Evolutionary conservation across 2,113 vertebrate genomes (phyloP).

Genomic region (Hystrix brachyura): DNA sequence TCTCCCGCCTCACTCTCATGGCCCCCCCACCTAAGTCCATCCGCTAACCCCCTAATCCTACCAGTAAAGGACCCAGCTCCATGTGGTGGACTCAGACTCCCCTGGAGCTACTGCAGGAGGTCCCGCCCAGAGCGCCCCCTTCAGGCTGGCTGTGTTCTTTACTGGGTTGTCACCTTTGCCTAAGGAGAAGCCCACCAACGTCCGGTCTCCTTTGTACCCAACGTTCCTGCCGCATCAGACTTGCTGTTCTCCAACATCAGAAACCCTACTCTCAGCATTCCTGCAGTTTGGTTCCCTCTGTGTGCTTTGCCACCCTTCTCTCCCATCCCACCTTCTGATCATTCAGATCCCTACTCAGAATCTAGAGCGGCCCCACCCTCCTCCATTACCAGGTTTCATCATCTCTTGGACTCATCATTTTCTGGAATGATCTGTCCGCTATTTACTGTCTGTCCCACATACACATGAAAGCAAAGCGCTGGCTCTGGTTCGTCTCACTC

Average conservation of each 20-base stretch:
- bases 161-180: background rate
- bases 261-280: background rate
- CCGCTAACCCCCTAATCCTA: background rate
- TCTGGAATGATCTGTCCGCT: constrained; percentile 47
- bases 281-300: background rate
- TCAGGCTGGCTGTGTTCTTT: background rate
- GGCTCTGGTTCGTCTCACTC: background rate
- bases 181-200: background rate
- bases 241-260: background rate
- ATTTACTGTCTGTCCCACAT: background rate
- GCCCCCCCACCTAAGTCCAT: background rate
- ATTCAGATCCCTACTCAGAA: background rate
- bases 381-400: background rate
- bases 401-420: background rate
- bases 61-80: background rate
- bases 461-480: background rate
- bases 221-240: background rate
- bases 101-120: background rate
- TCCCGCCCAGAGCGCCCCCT: background rate
- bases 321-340: background rate
- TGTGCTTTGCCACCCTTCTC: background rate
- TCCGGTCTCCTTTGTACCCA: background rate
- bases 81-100: background rate
- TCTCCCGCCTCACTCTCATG: background rate
- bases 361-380: background rate